Evolutionary conservation across 1,140 invertebrate genomes (phyloP).

Genomic region (Dysdera silvatica): DNA sequence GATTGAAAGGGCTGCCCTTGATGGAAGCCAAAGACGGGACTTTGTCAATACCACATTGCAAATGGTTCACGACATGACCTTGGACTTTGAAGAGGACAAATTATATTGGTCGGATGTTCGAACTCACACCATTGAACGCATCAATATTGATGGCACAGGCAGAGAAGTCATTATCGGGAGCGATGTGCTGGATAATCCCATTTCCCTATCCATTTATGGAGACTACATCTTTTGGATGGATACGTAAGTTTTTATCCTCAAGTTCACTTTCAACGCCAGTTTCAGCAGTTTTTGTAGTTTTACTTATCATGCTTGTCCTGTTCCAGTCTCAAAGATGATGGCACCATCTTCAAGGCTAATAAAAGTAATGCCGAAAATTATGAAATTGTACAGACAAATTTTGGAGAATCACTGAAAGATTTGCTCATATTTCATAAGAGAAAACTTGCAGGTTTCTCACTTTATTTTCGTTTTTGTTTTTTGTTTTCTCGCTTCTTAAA

Average conservation of each 20-base stretch:
- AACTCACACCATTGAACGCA: slow-evolving; percentile 49
- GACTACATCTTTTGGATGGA: slow-evolving; percentile 53
- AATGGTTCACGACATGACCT: slow-evolving; percentile 42
- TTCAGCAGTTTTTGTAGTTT: too few species aligned
- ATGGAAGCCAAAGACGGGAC: slow-evolving; percentile 46
- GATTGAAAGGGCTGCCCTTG: slow-evolving; percentile 47
- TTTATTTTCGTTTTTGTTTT: not conserved
- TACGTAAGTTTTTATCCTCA: too few species aligned
- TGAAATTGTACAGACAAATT: slow-evolving; percentile 50
- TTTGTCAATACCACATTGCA: slow-evolving; percentile 44
- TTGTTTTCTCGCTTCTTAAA: not conserved
- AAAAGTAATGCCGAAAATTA: slow-evolving; percentile 52
- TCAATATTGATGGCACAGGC: slow-evolving; percentile 55
- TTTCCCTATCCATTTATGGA: slow-evolving; percentile 48
- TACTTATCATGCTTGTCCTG: too few species aligned
- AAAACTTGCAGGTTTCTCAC: slow-evolving; percentile 3
- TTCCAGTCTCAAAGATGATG: slow-evolving; percentile 47
- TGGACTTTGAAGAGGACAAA: slow-evolving; percentile 42
- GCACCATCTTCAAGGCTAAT: slow-evolving; percentile 57
- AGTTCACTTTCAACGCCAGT: too few species aligned
- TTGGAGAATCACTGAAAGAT: slow-evolving; percentile 63
- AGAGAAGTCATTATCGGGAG: slow-evolving; percentile 66
- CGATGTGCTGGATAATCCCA: slow-evolving; percentile 38
- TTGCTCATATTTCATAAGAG: slow-evolving; percentile 51
- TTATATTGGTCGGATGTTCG: slow-evolving; percentile 47